Evolutionary conservation across 1,140 invertebrate genomes (phyloP), one percentile per base, ranked within the genome.

Genomic region (Papilio xuthus): DNA sequence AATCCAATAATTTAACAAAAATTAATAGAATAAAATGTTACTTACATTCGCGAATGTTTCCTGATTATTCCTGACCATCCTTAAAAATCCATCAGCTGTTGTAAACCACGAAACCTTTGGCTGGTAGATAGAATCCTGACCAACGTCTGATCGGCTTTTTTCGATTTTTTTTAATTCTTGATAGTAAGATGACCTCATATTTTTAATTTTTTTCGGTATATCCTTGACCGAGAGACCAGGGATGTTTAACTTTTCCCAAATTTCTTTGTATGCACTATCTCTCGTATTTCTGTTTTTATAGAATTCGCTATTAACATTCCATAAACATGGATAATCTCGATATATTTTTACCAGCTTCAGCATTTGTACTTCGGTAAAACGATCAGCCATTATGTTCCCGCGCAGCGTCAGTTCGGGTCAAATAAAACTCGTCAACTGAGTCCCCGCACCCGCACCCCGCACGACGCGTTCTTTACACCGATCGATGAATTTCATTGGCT

Each of bases 181-280:
- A 20, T 78, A 72, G 47, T 78, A 78, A 18, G 77, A 78, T 60
- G 77, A 72, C 6, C 77, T 74, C 23, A 81, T 44, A 67, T 81
- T 81, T 56, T 81, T 81, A 42, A 81, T 81, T 74, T 81, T 81
- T 20, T 75, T 81, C 32, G 80, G 80, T 32, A 81, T 53, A 70
- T 78, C 80, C 28, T 53, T 78, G 6, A n/a, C 9, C 26, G 13
- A 42, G 41, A 81, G 70, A n/a, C 76, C 60, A 20, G 77, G 77
- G 20, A 81, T 74, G 72, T 81, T 78, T 20, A 81, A 28, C 15
- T 53, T 67, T 37, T 70, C 15, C 20, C 37, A 50, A 7, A 81
- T 81, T 74, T 74, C 72, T 13, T 75, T 70, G 72, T 81, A 81
- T 18, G 77, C 80, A 1, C 12, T 15, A 6, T 75, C 50, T n/a